phyloP scores from a whole-genome alignment of 2,113 vertebrate species.

The Otis tarda region DNA sequence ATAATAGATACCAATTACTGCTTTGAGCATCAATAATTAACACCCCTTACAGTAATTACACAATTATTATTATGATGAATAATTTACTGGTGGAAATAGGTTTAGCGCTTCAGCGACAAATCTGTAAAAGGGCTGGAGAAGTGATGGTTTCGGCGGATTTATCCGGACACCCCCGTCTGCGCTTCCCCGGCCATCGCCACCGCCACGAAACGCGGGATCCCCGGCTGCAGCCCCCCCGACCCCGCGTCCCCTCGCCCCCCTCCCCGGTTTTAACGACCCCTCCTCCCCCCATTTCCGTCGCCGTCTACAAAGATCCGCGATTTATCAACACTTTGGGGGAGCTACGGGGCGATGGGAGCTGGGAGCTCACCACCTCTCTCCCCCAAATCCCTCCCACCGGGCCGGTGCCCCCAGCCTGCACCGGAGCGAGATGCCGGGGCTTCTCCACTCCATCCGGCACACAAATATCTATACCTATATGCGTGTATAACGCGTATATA shows the following conservation, averaged over 20 bases:
- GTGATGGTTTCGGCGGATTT: not conserved
- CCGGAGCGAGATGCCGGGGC: too few species aligned
- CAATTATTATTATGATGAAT: constrained; percentile 94
- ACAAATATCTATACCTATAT: too few species aligned
- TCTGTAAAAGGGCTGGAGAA: not conserved
- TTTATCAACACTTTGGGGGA: not conserved
- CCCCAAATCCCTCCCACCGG: not conserved
- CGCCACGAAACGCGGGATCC: not conserved
- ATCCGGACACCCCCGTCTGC: not conserved
- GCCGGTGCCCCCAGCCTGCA: not conserved
- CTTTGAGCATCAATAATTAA: constrained; percentile 94
- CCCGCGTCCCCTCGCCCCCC: not conserved
- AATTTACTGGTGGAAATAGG: constrained; percentile 83
- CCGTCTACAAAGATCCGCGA: not conserved
- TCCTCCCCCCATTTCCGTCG: not conserved
- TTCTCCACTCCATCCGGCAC: not conserved
- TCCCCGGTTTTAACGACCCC: not conserved
- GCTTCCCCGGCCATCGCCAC: not conserved
- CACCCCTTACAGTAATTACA: constrained; percentile 89
- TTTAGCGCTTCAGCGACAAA: constrained; percentile 32
- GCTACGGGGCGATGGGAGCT: not conserved
- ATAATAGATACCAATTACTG: constrained; percentile 88
- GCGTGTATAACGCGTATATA: not conserved
- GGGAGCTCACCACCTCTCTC: not conserved
- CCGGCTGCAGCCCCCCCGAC: not conserved